Evolutionary conservation across 2,113 vertebrate genomes (phyloP), one percentile per base, ranked within the genome.

Genomic region (Phrynocephalus versicolor): DNA sequence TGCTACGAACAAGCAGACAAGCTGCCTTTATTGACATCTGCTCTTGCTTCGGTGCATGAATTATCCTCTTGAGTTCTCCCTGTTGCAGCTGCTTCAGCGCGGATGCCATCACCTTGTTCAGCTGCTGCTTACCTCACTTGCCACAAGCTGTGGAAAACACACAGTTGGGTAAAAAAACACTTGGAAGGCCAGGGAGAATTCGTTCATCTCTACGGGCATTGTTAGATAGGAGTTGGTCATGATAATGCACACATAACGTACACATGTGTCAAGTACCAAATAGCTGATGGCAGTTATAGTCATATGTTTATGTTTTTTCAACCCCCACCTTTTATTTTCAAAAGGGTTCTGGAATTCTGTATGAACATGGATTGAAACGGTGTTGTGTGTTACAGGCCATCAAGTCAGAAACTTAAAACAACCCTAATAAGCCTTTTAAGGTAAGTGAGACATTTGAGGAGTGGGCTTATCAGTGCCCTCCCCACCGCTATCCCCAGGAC

Each of bases 11-110:
- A 95, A 91, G 88, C 76, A 95, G 93, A 93, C 91, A 94, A 94
- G 90, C 94, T 94, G 94, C 93, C 92, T 95, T 92, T 93, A 94
- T 93, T 95, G 92, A 94, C 92, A 94, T 94, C 93, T 94, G 91
- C 89, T 95, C 90, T 89, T 92, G 51, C 89, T 94, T 93, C 93
- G 84, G 88, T 82, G 92, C 88, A 92, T 90, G 91, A 93, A 92
- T 93, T 92, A 92, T 91, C 85, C 87, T 94, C 89, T 88, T 93
- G 88, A 90, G 88, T 93, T 93, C 89, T 87, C 88, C 90, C 79
- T 25, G 85, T 91, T 90, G 94, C 93, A 92, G 86, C 89, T 92
- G 90, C 79, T 90, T 72, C 88, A 80, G 55, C 69, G 74, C 0
- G 10, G 74, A 78, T 89, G 84, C 51, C 39, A 87, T 92, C 85